These are phyloP conservation scores for Bettongia penicillata DNA, from an alignment of 2,113 vertebrate genomes.

Conservation along the genomic window DNA sequence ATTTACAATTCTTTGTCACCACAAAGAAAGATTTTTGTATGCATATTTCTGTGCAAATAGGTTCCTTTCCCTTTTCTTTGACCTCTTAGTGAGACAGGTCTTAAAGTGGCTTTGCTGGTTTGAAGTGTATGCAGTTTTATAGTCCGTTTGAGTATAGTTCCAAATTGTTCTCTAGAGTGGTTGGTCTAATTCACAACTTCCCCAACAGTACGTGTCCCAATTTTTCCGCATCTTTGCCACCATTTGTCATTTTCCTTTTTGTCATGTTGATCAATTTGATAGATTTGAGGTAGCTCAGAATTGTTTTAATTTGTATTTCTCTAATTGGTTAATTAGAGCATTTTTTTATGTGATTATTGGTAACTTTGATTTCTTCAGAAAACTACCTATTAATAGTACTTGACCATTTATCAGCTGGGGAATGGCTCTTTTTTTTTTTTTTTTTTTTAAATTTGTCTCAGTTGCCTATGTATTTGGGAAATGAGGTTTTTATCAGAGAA, in stretches of 20 bases:
- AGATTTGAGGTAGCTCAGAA: not conserved
- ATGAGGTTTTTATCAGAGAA: not conserved
- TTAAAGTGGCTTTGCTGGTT: not conserved
- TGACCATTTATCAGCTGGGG: not conserved
- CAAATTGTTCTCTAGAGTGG: not conserved
- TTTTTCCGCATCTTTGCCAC: not conserved
- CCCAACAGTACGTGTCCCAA: not conserved
- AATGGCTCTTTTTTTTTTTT: not conserved
- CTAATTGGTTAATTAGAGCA: not conserved
- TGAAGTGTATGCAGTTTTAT: not conserved
- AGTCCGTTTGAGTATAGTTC: not conserved
- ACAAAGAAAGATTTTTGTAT: not conserved
- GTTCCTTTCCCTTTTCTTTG: not conserved
- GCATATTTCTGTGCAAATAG: not conserved
- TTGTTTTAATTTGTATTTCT: not conserved
- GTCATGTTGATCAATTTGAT: not conserved
- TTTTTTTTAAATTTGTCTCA: not conserved
- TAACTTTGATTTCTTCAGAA: not conserved
- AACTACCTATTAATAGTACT: not conserved
- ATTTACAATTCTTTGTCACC: not conserved
- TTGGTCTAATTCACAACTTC: not conserved
- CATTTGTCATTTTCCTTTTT: not conserved
- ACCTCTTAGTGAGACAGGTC: not conserved
- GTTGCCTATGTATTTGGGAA: too few species aligned
- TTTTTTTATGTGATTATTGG: not conserved